These are phyloP conservation scores for Coracopsis vasa DNA, from an alignment of 2,113 vertebrate genomes.

Conservation along the genomic window DNA sequence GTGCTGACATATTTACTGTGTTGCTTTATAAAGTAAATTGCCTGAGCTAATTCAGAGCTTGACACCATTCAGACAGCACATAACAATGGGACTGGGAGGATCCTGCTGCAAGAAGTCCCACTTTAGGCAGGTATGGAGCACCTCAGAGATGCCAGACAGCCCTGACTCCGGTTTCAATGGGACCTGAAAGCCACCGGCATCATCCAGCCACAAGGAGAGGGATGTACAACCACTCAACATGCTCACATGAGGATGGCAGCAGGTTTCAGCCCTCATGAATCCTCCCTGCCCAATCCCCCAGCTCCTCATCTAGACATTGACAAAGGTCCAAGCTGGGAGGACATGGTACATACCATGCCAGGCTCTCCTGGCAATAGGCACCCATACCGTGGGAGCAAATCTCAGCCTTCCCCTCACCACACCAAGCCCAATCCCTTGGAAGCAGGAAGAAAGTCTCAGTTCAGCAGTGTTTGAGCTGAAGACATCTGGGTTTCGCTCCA, in stretches of 20 bases:
- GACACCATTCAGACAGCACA: conserved; percentile 8
- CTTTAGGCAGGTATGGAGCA: neutral
- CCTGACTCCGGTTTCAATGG: neutral
- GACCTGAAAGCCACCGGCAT: neutral
- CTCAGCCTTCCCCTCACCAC: neutral
- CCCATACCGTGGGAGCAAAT: neutral
- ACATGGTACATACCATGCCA: fast-evolving
- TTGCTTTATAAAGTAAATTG: conserved; percentile 52
- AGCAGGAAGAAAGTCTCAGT: neutral
- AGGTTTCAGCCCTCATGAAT: neutral
- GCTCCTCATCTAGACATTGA: neutral
- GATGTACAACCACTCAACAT: neutral
- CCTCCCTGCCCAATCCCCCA: neutral
- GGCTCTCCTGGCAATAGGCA: neutral
- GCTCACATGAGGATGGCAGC: neutral
- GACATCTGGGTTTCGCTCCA: neutral
- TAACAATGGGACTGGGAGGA: neutral
- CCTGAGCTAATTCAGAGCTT: conserved; percentile 14
- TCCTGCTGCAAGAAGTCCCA: neutral
- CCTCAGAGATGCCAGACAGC: neutral
- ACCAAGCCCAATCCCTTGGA: neutral
- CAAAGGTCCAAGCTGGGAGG: neutral
- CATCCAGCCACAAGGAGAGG: neutral
- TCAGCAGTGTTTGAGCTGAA: neutral
- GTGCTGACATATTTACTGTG: conserved; percentile 52